These are phyloP conservation scores for Galaxias olidus DNA, from an alignment of 2,797 vertebrate genomes.

Conservation along the genomic window DNA sequence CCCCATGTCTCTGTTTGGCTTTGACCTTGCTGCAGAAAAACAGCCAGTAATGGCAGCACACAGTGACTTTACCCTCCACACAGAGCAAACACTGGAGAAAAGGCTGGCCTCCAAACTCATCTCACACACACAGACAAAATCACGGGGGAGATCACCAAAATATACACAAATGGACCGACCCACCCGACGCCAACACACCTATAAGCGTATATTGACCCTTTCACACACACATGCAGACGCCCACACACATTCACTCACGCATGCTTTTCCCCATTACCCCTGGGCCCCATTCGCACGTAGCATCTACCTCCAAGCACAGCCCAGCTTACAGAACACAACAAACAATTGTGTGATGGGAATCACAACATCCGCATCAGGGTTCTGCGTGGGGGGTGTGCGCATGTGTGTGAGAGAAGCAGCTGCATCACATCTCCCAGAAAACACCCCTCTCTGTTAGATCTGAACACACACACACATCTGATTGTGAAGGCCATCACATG, in stretches of 20 bases:
- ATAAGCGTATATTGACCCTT: neutral
- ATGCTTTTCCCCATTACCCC: neutral
- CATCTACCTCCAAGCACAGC: neutral
- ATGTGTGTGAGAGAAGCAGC: neutral
- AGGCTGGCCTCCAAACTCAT: too few relatives aligned
- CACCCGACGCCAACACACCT: too few relatives aligned
- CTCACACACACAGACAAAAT: neutral
- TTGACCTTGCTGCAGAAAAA: constrained; percentile 3
- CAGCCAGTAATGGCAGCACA: too few relatives aligned
- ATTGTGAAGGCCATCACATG: neutral
- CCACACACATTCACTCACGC: neutral
- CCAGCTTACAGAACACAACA: neutral
- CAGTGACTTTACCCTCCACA: too few relatives aligned
- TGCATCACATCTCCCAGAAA: neutral
- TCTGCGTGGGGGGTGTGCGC: too few relatives aligned
- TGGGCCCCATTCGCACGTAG: neutral
- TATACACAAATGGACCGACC: too few relatives aligned
- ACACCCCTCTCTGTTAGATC: neutral
- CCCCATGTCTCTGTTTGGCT: neutral
- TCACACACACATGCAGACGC: neutral
- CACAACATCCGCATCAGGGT: neutral
- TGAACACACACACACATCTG: neutral
- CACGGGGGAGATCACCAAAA: too few relatives aligned
- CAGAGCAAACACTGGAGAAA: too few relatives aligned
- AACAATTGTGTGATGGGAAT: neutral